These are phyloP conservation scores for Hyperoplus lanceolatus DNA, from an alignment of 2,797 vertebrate species.

Conservation along the genomic window DNA sequence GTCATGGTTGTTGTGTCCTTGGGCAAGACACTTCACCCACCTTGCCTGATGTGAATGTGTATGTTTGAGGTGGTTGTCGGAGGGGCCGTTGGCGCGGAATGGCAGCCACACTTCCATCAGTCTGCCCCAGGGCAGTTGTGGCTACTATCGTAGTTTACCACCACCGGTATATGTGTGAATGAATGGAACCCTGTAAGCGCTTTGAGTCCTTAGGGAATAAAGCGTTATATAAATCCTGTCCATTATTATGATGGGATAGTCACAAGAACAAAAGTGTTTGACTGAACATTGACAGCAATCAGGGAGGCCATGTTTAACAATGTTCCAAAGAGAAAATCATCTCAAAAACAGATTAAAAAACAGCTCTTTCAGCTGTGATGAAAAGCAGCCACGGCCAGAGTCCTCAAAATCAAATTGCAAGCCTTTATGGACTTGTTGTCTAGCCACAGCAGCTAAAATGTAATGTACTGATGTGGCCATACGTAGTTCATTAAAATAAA, in stretches of 20 bases:
- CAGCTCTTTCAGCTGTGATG: background rate
- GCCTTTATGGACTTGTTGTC: conserved; percentile 6
- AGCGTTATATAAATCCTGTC: too few relatives aligned
- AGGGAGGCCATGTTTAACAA: background rate
- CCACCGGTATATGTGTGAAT: too few relatives aligned
- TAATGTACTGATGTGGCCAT: background rate
- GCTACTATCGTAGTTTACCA: too few relatives aligned
- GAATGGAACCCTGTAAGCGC: too few relatives aligned
- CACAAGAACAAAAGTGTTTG: background rate
- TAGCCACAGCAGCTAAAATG: background rate
- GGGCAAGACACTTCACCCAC: too few relatives aligned
- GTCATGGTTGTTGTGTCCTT: too few relatives aligned
- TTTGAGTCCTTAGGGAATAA: too few relatives aligned
- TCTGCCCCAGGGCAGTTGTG: too few relatives aligned
- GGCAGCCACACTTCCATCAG: too few relatives aligned
- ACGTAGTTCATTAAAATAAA: background rate
- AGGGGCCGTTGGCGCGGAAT: too few relatives aligned
- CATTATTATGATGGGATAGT: background rate
- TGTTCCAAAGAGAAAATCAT: background rate
- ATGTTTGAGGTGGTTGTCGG: too few relatives aligned
- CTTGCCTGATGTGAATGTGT: too few relatives aligned
- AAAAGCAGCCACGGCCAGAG: background rate
- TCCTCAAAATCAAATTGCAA: background rate
- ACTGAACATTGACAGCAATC: background rate
- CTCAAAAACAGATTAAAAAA: background rate